Percentiles rank a stretch among this genome's conserved stretches.
These are phyloP conservation scores for Paramormyrops kingsleyae DNA, from an alignment of 2,113 vertebrate genomes.

Conservation along the genomic window DNA sequence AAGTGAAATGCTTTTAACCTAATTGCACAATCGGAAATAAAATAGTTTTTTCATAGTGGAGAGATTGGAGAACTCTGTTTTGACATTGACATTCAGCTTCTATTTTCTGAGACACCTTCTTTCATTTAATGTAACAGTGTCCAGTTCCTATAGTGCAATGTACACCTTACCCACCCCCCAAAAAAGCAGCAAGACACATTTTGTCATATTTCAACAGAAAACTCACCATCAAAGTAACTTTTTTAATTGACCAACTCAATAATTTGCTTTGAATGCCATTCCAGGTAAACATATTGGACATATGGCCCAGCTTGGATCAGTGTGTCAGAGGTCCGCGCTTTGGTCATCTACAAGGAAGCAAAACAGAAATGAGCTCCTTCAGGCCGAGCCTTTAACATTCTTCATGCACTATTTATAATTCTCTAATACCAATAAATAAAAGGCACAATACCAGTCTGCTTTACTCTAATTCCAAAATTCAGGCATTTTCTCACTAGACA, in stretches of 20 bases:
- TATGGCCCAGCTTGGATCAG: not conserved
- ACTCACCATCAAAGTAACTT: not conserved
- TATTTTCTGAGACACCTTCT: not conserved
- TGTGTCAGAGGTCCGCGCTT: not conserved
- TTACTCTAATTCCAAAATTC: not conserved
- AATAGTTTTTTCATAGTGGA: not conserved
- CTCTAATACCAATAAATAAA: not conserved
- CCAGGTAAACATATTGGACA: not conserved
- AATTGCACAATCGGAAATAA: not conserved
- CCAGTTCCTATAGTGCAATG: not conserved
- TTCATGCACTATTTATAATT: not conserved
- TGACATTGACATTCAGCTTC: slow-evolving; percentile 14
- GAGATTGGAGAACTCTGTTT: not conserved
- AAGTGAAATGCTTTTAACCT: not conserved
- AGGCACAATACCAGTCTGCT: not conserved
- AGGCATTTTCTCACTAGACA: not conserved
- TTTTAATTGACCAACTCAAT: not conserved
- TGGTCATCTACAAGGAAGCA: not conserved
- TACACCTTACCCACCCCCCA: not conserved
- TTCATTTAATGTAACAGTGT: not conserved
- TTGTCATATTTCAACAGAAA: not conserved
- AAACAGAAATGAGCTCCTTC: not conserved
- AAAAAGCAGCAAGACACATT: not conserved
- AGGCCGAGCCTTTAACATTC: not conserved
- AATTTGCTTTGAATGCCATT: not conserved